Evolutionary conservation across 2,888 invertebrate species (phyloP).

Genomic region (Microplitis manilae): DNA sequence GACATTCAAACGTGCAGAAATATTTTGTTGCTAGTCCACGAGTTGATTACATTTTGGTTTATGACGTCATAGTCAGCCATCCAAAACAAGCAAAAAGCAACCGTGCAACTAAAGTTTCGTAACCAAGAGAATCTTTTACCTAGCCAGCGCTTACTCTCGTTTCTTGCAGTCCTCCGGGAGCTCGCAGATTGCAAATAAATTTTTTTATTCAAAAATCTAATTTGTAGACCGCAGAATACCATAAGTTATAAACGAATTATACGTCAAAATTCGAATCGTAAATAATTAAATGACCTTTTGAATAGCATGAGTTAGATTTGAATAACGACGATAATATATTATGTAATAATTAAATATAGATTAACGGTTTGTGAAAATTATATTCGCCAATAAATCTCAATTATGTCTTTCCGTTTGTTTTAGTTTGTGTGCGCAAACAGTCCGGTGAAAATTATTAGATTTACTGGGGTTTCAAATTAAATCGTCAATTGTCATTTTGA

Average conservation of each 20-base stretch:
- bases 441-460: not conserved
- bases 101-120: conserved; percentile 2
- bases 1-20: conserved; percentile 38
- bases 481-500: not conserved
- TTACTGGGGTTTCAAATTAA: not conserved
- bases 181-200: not conserved
- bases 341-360: not conserved
- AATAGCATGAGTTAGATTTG: not conserved
- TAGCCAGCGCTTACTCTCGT: not conserved
- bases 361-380: not conserved
- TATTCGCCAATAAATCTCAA: not conserved
- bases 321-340: not conserved
- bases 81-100: not conserved
- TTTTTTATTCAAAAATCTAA: not conserved
- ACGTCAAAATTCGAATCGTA: not conserved
- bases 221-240: not conserved
- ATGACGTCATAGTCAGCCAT: conserved; percentile 44
- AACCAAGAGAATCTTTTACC: not conserved
- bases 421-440: not conserved
- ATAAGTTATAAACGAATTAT: not conserved
- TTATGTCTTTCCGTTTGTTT: not conserved
- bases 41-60: conserved; percentile 54
- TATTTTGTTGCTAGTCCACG: conserved; percentile 43
- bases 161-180: not conserved
- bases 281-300: not conserved